A percentile compares a stretch with the other conserved stretches of the same genome.
Conservation (phyloP, 2,113 vertebrate species). For the Haplotaxodon microlepis region DNA sequence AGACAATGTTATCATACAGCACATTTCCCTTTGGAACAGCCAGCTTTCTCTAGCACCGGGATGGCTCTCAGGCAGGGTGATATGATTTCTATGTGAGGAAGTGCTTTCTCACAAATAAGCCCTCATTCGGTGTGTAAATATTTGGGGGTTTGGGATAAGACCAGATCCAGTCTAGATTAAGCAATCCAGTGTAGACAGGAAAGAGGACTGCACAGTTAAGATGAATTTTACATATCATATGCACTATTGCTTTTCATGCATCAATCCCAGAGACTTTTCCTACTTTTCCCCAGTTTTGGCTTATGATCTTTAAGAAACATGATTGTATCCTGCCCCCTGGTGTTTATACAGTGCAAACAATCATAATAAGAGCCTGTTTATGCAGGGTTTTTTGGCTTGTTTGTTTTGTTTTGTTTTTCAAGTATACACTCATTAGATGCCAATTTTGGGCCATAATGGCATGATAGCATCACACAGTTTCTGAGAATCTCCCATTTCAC, state of each 20-base stretch:
- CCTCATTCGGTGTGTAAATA: neutral
- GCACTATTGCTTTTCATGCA: neutral
- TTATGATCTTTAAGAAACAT: neutral
- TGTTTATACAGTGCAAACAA: neutral
- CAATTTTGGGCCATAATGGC: neutral
- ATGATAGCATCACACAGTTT: neutral
- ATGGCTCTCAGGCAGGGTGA: neutral
- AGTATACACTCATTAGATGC: neutral
- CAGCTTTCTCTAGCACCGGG: neutral
- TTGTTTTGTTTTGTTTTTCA: neutral
- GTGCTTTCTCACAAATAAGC: neutral
- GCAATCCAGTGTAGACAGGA: neutral
- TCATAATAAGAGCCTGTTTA: neutral
- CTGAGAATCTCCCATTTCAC: neutral
- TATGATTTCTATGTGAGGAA: constrained; percentile 13
- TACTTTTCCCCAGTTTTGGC: neutral
- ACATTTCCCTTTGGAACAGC: constrained; percentile 25
- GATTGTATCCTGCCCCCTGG: constrained; percentile 44
- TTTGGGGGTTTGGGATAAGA: neutral
- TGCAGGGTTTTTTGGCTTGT: neutral
- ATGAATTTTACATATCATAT: neutral
- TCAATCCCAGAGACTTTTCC: neutral
- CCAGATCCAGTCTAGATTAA: neutral
- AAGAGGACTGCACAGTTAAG: neutral
- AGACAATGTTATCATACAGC: constrained; percentile 43